Evolutionary conservation across 1,140 invertebrate genomes (phyloP).

Genomic region (Drosophila takahashii): DNA sequence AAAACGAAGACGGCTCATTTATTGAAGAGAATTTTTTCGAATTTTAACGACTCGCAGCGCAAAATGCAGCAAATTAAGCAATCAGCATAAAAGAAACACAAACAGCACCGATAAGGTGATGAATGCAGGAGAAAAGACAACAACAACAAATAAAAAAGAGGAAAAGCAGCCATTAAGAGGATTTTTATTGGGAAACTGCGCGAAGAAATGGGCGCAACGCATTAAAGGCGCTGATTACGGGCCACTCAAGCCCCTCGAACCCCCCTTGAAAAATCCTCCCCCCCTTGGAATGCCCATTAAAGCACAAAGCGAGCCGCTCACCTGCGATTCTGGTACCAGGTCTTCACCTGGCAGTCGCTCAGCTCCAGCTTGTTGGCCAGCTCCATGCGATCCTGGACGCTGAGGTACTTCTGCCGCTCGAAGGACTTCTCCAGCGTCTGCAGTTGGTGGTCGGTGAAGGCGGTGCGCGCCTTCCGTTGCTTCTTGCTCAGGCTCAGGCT

Average conservation of each 20-base stretch:
- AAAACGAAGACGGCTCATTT: background rate
- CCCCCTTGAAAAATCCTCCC: no score
- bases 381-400: conserved; percentile 99
- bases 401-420: conserved; percentile 99
- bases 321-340: conserved; percentile 99
- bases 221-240: conserved; percentile 78
- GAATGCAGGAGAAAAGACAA: background rate
- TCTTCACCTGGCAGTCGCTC: conserved; percentile 99
- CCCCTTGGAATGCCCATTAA: background rate
- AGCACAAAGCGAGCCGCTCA: conserved; percentile 41
- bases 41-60: conserved; percentile 59
- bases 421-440: conserved; percentile 99
- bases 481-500: conserved; percentile 92
- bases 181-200: conserved; percentile 79
- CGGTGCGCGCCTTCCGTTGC: conserved; percentile 98
- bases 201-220: conserved; percentile 73
- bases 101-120: conserved; percentile 21
- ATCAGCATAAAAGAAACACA: conserved; percentile 77
- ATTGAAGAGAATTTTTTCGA: conserved; percentile 33
- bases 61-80: conserved; percentile 82
- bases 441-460: conserved; percentile 99
- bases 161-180: conserved; percentile 50
- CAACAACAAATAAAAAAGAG: background rate
- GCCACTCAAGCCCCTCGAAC: background rate
- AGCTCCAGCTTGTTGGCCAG: conserved; percentile 97